Evolutionary conservation across 2,888 invertebrate genomes (phyloP).

Genomic region (Apantesis nais): DNA sequence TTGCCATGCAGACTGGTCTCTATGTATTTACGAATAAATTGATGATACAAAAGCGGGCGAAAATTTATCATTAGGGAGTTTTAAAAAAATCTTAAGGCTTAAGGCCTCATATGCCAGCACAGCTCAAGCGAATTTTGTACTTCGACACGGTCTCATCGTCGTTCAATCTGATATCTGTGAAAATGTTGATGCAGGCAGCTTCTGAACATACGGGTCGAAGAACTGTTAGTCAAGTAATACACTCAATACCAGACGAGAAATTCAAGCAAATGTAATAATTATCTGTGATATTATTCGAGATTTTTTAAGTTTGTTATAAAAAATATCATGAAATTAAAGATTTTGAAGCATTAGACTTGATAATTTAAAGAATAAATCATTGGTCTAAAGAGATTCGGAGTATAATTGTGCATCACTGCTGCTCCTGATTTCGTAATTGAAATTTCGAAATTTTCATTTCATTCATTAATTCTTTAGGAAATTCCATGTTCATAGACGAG

Average conservation of each 20-base stretch:
- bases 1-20: neutral
- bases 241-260: neutral
- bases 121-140: conserved; percentile 10
- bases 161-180: neutral
- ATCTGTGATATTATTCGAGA: no score
- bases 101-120: neutral
- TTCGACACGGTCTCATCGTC: conserved; percentile 14
- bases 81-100: neutral
- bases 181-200: neutral
- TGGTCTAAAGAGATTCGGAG: neutral
- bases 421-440: no score
- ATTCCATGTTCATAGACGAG: no score
- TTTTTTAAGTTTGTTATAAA: no score
- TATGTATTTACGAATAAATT: neutral
- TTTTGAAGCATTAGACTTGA: neutral
- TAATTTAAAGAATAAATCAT: neutral
- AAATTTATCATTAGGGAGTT: neutral
- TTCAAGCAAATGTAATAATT: neutral
- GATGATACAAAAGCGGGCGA: neutral
- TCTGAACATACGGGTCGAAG: neutral
- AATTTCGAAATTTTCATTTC: no score
- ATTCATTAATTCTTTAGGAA: no score
- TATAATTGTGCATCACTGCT: no score
- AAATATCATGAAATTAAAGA: no score
- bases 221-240: neutral